phyloP scores from a whole-genome alignment of 92 coral and sea anemone species.

The Paramuricea clavata region DNA sequence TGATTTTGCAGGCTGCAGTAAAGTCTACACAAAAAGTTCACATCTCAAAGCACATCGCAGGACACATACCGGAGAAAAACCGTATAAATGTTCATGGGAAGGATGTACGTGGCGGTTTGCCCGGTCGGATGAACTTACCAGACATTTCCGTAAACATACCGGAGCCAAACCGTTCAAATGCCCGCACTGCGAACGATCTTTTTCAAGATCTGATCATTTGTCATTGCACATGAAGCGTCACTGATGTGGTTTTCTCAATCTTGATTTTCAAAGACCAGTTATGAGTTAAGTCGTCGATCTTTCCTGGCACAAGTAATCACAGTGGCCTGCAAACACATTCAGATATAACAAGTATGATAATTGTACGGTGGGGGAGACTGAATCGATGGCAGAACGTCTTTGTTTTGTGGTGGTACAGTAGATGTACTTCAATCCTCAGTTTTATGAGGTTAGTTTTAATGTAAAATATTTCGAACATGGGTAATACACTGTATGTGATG shows the following conservation, averaged over 20 bases:
- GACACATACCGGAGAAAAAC: conserved; percentile 99
- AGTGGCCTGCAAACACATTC: neutral
- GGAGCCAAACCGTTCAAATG: conserved; percentile 99
- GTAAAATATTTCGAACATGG: neutral
- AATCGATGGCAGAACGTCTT: neutral
- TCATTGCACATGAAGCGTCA: conserved; percentile 99
- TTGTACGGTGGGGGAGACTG: neutral
- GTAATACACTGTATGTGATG: neutral
- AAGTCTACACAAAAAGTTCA: conserved; percentile 98
- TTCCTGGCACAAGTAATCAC: neutral
- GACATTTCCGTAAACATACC: conserved; percentile 99
- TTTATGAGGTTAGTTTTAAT: conserved; percentile 13
- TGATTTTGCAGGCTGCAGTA: conserved; percentile 98
- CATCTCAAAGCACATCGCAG: conserved; percentile 99
- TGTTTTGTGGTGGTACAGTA: neutral
- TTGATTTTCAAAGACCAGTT: neutral
- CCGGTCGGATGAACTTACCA: conserved; percentile 99
- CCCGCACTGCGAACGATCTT: conserved; percentile 95
- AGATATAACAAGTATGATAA: neutral
- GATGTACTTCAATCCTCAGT: neutral
- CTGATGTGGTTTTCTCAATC: conserved; percentile 48
- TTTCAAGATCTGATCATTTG: conserved; percentile 98
- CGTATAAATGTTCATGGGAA: conserved; percentile 99
- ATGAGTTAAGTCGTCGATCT: neutral
- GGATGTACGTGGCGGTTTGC: conserved; percentile 99